Evolutionary conservation across 2,888 invertebrate genomes (phyloP), one percentile per base, ranked within the genome.

Genomic region (Pogonocherus hispidulus): DNA sequence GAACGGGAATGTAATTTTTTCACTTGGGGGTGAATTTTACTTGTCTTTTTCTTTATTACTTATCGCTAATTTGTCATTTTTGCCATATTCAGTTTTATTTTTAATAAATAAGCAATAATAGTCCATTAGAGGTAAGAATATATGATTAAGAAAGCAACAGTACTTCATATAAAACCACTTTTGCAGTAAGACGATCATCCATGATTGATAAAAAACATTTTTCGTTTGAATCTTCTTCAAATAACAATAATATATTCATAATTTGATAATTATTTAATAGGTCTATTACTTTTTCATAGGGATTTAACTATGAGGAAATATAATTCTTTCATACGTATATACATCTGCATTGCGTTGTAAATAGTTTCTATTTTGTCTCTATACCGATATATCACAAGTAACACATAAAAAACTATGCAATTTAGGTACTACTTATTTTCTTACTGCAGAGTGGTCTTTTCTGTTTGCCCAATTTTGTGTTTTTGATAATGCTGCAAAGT

Each of bases 41-140:
- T 62, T 47, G 35, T 32, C 23, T 49, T 59, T 46, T 14, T n/a
- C 11, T 47, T 47, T 46, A 32, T 18, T 18, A 49, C 16, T 27
- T 41, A 22, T 18, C 47, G 32, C 22, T 14, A 6, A 35, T n/a
- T 27, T 23, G 32, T 57, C 47, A 49, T 19, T 49, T 20, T 37
- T 62, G 35, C 49, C 62, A 51, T 62, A 51, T 51, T 37, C 41
- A 49, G 44, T 47, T 59, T 32, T 59, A 49, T 23, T 49, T 46
- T 47, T 47, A 49, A 46, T 20, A 47, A 59, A 47, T 59, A 16
- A 49, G 62, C 62, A 62, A 62, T 59, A 59, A 59, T 59, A 59
- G 37, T 47, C 19, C 44, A 35, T 51, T 62, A 46, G 57, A 57
- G 23, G 16, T 57, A 16, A 16, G 23, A 27, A 46, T 16, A 37